A percentile compares a stretch with the other conserved stretches of the same genome.
phyloP scores from a whole-genome alignment of 2,797 vertebrate genomes.

The Phyllotis vaccarum region DNA sequence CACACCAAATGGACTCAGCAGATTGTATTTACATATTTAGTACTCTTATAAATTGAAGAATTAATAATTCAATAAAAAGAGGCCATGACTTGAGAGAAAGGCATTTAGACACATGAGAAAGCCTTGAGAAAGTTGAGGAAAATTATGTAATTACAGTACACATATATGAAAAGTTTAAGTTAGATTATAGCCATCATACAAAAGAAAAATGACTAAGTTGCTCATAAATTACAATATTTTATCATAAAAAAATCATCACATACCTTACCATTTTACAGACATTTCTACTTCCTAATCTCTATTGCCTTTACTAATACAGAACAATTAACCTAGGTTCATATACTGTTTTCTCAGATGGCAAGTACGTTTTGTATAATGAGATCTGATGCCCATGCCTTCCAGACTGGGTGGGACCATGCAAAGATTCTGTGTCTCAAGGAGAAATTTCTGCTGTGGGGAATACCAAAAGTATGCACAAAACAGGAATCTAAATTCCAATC shows the following conservation, averaged over 20 bases:
- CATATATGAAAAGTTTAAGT: too few species aligned
- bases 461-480: slow-evolving; percentile 84
- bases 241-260: background rate
- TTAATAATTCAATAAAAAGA: background rate
- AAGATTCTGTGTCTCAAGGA: slow-evolving; percentile 58
- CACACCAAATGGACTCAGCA: background rate
- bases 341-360: slow-evolving; percentile 2
- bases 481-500: slow-evolving; percentile 83
- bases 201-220: background rate
- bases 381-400: background rate
- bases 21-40: too few species aligned
- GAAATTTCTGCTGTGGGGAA: slow-evolving; percentile 38
- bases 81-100: background rate
- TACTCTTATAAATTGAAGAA: background rate
- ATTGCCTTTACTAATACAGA: background rate
- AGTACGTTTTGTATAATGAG: slow-evolving; percentile 11
- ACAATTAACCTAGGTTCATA: background rate
- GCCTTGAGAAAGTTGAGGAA: too few species aligned
- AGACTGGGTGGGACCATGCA: background rate
- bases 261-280: background rate
- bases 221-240: slow-evolving; percentile 14
- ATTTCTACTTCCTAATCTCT: background rate
- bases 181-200: background rate
- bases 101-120: background rate
- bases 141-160: background rate